A percentile compares a stretch with the other conserved stretches of the same genome.
These are phyloP conservation scores for Todiramphus saurophagus DNA, from an alignment of 2,113 vertebrate species.

Conservation along the genomic window DNA sequence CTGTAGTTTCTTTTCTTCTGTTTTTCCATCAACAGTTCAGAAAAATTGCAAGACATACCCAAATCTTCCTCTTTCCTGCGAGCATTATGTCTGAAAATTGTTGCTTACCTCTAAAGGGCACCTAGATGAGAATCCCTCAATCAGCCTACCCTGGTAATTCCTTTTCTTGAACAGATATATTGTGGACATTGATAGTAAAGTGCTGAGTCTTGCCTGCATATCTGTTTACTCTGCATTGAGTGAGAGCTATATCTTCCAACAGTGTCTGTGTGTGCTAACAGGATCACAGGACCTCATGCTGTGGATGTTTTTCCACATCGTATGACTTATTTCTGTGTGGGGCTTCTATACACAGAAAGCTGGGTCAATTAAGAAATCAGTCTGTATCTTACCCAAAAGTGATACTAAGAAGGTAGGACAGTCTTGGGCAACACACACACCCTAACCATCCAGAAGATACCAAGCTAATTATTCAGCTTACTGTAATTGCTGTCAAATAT, in stretches of 20 bases:
- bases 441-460: not conserved
- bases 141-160: not conserved
- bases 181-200: not conserved
- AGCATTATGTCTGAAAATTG: not conserved
- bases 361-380: not conserved
- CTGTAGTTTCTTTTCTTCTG: not conserved
- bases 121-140: not conserved
- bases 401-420: not conserved
- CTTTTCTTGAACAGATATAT: not conserved
- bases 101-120: not conserved
- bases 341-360: not conserved
- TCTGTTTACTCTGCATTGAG: not conserved
- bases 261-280: not conserved
- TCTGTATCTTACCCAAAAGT: not conserved
- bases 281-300: rapidly evolving
- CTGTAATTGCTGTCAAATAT: not conserved
- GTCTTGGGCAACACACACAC: not conserved
- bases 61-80: not conserved
- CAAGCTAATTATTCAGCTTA: not conserved
- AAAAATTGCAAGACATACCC: not conserved
- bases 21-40: not conserved
- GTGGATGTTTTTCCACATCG: not conserved
- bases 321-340: not conserved
- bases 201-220: not conserved
- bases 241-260: not conserved